A percentile compares a stretch with the other conserved stretches of the same genome.
Evolutionary conservation across 2,797 vertebrate genomes (phyloP).

Genomic region (Hypotaenidia philippensis): DNA sequence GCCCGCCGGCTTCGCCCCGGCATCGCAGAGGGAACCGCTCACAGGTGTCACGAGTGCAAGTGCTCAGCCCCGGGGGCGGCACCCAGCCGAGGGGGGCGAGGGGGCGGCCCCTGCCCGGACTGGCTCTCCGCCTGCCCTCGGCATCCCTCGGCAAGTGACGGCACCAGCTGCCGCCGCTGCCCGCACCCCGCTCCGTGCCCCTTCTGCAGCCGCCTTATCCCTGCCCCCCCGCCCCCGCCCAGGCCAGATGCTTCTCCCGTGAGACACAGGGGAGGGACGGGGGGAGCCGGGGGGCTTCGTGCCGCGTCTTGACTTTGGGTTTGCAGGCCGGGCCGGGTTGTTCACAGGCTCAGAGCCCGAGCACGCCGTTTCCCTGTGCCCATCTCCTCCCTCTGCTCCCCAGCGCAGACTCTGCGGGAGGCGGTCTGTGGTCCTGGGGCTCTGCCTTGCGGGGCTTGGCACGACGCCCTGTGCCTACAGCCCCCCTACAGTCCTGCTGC

Average conservation of each 20-base stretch:
- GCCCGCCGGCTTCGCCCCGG: not conserved
- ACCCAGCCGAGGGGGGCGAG: not conserved
- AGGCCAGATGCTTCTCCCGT: not conserved
- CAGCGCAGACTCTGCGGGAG: not conserved
- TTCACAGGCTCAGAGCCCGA: fast-evolving
- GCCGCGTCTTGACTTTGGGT: not conserved
- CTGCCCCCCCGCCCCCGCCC: too few relatives aligned
- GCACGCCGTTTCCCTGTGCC: fast-evolving
- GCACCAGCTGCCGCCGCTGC: not conserved
- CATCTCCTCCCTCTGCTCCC: fast-evolving
- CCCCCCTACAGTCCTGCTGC: fast-evolving
- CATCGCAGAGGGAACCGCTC: fast-evolving
- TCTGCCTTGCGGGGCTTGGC: not conserved
- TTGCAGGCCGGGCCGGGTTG: not conserved
- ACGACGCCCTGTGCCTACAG: not conserved
- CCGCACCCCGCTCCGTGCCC: not conserved
- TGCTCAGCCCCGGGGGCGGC: not conserved
- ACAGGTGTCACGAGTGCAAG: fast-evolving
- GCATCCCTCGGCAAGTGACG: not conserved
- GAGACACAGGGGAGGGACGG: not conserved
- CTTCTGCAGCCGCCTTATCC: not conserved
- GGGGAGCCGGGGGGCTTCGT: not conserved
- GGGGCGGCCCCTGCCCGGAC: not conserved
- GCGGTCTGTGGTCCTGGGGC: not conserved
- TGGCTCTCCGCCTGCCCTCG: not conserved